A percentile compares a stretch with the other conserved stretches of the same genome.
Conservation (phyloP, 2,888 invertebrate genomes). For the Ectropis crepuscularia region DNA sequence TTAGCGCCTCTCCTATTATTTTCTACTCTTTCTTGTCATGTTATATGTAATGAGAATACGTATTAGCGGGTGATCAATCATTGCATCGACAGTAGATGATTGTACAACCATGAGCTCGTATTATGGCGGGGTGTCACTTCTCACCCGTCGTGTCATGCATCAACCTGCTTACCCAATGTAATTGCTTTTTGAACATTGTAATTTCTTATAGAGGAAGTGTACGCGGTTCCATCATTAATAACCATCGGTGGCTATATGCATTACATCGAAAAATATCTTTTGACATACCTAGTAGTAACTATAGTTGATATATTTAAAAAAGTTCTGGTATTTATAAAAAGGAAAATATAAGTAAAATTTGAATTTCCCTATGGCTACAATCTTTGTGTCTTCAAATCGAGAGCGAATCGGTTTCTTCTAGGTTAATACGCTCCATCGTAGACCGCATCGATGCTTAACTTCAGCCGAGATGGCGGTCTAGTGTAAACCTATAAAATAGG, state of each 20-base stretch:
- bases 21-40: background rate
- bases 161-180: constrained; percentile 33
- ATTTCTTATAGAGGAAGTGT: constrained; percentile 11
- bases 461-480: too few species aligned
- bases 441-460: too few species aligned
- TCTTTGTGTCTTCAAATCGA: too few species aligned
- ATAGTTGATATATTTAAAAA: too few species aligned
- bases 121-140: constrained; percentile 56
- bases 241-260: background rate
- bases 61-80: constrained; percentile 70
- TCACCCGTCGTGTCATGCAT: constrained; percentile 54
- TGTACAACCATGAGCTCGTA: constrained; percentile 51
- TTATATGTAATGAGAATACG: constrained; percentile 59
- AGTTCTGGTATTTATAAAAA: too few species aligned
- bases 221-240: background rate
- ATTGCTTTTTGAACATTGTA: constrained; percentile 35
- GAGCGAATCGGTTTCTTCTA: too few species aligned
- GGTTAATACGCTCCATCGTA: too few species aligned
- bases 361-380: too few species aligned
- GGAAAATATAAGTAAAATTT: too few species aligned
- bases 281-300: too few species aligned
- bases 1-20: background rate
- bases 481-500: too few species aligned
- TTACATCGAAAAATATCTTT: too few species aligned
- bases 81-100: constrained; percentile 58